Conservation (phyloP, 2,113 vertebrate genomes). For the Chaetops frenatus region DNA sequence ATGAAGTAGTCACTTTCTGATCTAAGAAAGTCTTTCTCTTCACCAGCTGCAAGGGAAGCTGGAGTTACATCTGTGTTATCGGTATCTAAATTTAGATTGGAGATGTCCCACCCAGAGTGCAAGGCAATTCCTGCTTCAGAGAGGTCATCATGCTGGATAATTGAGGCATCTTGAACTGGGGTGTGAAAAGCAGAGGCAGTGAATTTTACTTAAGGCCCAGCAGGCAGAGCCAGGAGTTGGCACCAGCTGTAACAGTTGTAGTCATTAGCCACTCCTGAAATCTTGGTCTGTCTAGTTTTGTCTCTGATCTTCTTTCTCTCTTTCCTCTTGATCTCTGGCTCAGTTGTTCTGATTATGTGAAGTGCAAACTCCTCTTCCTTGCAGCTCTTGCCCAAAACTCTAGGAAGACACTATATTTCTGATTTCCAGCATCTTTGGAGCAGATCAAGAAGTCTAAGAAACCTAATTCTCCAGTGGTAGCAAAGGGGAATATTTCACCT, state of each 20-base stretch:
- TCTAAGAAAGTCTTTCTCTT: neutral
- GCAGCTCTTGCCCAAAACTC: neutral
- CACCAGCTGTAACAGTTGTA: fast-evolving
- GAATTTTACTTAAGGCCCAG: neutral
- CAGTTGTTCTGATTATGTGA: neutral
- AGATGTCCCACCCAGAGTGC: neutral
- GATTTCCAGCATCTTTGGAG: neutral
- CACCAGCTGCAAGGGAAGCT: neutral
- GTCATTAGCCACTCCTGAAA: neutral
- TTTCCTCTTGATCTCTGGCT: neutral
- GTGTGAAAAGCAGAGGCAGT: neutral
- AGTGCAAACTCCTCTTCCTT: neutral
- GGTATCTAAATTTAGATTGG: neutral
- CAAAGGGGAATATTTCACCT: neutral
- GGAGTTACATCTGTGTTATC: neutral
- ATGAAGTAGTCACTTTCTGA: neutral
- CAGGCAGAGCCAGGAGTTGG: neutral
- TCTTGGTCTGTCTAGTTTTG: neutral
- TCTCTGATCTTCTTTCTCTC: neutral
- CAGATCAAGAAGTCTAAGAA: neutral
- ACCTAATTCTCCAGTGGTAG: neutral
- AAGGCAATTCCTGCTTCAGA: neutral
- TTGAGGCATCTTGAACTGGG: neutral
- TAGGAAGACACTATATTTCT: neutral
- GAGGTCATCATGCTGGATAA: fast-evolving